Conservation (phyloP, 1,140 invertebrate species). For the Xylocopa sonorina region DNA sequence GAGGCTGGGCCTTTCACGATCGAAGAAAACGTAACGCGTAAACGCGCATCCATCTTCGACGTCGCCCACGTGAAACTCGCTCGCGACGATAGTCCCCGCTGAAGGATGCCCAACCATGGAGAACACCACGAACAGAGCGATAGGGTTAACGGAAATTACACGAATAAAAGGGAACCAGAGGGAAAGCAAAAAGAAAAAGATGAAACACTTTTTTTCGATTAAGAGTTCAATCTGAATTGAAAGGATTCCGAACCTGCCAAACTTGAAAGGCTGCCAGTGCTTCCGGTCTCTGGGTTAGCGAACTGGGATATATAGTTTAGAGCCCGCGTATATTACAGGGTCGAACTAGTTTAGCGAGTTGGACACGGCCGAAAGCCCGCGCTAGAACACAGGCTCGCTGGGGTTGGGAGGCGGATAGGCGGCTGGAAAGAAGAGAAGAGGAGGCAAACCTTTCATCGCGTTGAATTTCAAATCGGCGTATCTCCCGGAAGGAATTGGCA, state of each 20-base stretch:
- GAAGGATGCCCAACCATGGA: too few species aligned
- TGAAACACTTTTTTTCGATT: constrained; percentile 35
- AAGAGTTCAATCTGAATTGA: constrained; percentile 62
- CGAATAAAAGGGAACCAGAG: neutral
- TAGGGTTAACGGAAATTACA: constrained; percentile 49
- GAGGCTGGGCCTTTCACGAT: neutral
- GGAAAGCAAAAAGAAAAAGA: neutral
- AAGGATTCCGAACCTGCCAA: constrained; percentile 65
- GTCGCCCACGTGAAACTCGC: neutral
- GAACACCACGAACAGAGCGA: too few species aligned
- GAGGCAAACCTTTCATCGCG: constrained; percentile 59
- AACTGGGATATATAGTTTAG: constrained; percentile 64
- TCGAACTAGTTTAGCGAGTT: constrained; percentile 67
- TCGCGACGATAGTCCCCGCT: too few species aligned
- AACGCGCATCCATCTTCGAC: neutral
- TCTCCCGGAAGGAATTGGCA: constrained; percentile 65
- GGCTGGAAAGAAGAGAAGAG: constrained; percentile 33
- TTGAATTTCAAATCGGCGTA: constrained; percentile 68
- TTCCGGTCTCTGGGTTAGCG: constrained; percentile 68
- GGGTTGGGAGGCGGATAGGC: too few species aligned
- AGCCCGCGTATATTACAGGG: constrained; percentile 60
- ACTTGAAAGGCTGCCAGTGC: constrained; percentile 66
- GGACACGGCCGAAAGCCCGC: constrained; percentile 48
- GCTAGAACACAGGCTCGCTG: constrained; percentile 16
- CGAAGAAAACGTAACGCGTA: neutral